Conservation (phyloP, 2,113 vertebrate genomes). For the Hydrochoerus hydrochaeris region DNA sequence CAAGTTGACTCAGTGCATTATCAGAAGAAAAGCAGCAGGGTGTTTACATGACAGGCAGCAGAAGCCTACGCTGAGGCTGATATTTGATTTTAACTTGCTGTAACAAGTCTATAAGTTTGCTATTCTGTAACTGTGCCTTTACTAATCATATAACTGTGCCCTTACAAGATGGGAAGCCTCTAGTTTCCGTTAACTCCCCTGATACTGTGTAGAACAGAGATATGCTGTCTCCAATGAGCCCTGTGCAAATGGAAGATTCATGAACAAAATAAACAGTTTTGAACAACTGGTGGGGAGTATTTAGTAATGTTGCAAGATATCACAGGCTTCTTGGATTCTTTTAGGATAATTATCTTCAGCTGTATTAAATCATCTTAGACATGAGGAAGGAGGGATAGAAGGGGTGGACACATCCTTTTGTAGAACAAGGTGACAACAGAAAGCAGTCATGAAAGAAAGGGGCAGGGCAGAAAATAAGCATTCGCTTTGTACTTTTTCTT, state of each 20-base stretch:
- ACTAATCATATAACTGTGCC: too few relatives aligned
- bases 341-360: background rate
- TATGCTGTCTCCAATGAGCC: background rate
- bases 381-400: background rate
- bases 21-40: too few relatives aligned
- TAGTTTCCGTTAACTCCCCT: background rate
- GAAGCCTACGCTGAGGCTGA: too few relatives aligned
- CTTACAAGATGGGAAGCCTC: too few relatives aligned
- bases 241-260: background rate
- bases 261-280: background rate
- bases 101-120: too few relatives aligned
- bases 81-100: too few relatives aligned
- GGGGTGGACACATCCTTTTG: background rate
- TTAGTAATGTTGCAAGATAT: background rate
- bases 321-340: background rate
- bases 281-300: background rate
- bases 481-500: too few relatives aligned
- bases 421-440: background rate
- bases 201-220: background rate
- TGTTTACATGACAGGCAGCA: too few relatives aligned
- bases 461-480: too few relatives aligned
- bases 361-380: background rate
- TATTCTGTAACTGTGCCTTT: too few relatives aligned
- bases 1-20: too few relatives aligned
- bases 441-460: too few relatives aligned